Percentiles rank a stretch among this genome's conserved stretches.
phyloP scores from a whole-genome alignment of 2,888 invertebrate species.

The Aromia moschata region DNA sequence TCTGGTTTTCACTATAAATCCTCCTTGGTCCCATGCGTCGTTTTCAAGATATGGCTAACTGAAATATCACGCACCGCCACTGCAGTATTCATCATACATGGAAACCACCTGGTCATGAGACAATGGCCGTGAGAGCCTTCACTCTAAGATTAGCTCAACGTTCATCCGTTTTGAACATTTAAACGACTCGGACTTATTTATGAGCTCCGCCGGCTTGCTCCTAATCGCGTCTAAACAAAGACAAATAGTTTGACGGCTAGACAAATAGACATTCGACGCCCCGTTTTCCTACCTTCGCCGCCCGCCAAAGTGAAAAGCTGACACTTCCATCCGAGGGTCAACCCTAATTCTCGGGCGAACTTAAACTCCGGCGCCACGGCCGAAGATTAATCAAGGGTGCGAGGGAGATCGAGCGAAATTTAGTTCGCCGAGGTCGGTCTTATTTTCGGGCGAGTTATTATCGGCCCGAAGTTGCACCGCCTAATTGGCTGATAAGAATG shows the following conservation, averaged over 20 bases:
- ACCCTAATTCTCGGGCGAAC: constrained; percentile 32
- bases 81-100: no score
- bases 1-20: no score
- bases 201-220: not conserved
- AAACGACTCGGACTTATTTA: no score
- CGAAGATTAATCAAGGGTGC: constrained; percentile 24
- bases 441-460: constrained; percentile 49
- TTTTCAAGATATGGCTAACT: no score
- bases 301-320: constrained; percentile 29
- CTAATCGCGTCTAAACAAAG: constrained; percentile 31
- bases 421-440: constrained; percentile 43
- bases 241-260: constrained; percentile 31
- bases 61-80: no score
- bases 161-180: no score
- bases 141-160: no score
- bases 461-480: constrained; percentile 53
- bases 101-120: no score
- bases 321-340: constrained; percentile 32
- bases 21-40: no score
- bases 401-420: constrained; percentile 39
- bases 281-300: constrained; percentile 18
- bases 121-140: no score
- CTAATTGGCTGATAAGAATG: constrained; percentile 61
- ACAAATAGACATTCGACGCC: constrained; percentile 35
- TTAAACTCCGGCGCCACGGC: constrained; percentile 15